Percentiles rank a stretch among this genome's conserved stretches.
Conservation (phyloP, 1,140 invertebrate species). For the Orchestia grillus region DNA sequence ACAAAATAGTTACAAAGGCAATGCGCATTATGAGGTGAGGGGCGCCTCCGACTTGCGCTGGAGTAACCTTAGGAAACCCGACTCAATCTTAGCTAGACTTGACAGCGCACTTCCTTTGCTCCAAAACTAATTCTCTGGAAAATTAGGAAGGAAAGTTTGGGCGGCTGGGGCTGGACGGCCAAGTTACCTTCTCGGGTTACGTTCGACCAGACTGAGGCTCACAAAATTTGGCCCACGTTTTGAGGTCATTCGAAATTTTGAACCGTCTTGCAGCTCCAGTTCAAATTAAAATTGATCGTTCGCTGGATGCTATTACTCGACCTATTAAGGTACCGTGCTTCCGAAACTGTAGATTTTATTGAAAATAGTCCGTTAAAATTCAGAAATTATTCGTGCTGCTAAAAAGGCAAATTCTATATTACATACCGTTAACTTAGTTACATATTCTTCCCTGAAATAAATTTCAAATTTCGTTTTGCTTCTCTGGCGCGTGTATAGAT, state of each 20-base stretch:
- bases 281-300: background rate
- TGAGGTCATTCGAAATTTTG: background rate
- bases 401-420: too few relatives aligned
- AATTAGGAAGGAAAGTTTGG: constrained; percentile 30
- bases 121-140: constrained; percentile 30
- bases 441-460: too few relatives aligned
- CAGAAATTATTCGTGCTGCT: too few relatives aligned
- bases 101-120: constrained; percentile 12
- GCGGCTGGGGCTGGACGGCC: background rate
- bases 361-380: background rate
- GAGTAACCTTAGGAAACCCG: background rate
- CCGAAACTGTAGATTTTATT: background rate
- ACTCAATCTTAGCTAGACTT: constrained; percentile 36
- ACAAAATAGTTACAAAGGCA: too few relatives aligned
- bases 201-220: background rate
- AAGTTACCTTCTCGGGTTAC: background rate
- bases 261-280: background rate
- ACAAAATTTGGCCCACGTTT: background rate
- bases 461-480: too few relatives aligned
- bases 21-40: too few relatives aligned
- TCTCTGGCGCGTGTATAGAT: too few relatives aligned
- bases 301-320: background rate
- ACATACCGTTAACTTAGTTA: too few relatives aligned
- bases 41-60: background rate
- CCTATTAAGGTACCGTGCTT: background rate